Percentiles rank a stretch among this genome's conserved stretches.
Conservation (phyloP, 2,797 vertebrate genomes). For the Heteromormyrus szaboi region DNA sequence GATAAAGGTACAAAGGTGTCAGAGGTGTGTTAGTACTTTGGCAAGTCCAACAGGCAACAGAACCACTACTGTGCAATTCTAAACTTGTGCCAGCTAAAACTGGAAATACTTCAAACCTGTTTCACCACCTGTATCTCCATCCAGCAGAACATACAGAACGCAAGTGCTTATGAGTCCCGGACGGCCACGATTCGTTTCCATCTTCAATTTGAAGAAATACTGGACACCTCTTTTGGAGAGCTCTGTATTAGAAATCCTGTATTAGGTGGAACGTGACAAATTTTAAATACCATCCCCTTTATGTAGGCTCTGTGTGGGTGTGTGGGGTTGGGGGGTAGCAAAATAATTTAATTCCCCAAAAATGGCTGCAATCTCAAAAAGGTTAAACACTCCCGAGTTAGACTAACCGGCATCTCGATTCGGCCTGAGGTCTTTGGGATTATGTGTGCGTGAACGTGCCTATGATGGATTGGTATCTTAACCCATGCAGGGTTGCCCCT, state of each 20-base stretch:
- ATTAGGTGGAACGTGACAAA: not conserved
- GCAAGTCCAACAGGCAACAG: not conserved
- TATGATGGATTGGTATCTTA: not conserved
- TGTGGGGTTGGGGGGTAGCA: not conserved
- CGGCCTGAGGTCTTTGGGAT: not conserved
- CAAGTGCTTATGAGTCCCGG: not conserved
- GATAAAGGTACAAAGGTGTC: not conserved
- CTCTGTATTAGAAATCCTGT: not conserved
- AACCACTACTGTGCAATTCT: not conserved
- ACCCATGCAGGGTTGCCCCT: not conserved
- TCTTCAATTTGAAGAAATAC: not conserved
- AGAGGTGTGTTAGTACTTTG: not conserved
- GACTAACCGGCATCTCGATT: not conserved
- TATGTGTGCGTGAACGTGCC: not conserved
- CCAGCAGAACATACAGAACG: not conserved
- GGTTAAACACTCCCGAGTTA: not conserved
- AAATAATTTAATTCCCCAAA: not conserved
- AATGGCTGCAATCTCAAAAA: not conserved
- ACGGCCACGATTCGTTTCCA: not conserved
- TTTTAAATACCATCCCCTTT: not conserved
- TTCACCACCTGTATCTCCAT: not conserved
- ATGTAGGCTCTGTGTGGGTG: not conserved
- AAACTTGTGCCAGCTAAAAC: not conserved
- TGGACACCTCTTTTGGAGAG: not conserved
- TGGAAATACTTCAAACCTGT: not conserved